Evolutionary conservation across 2,113 vertebrate species (phyloP), one percentile per base, ranked within the genome.

Genomic region (Melanotaenia duboulayi): DNA sequence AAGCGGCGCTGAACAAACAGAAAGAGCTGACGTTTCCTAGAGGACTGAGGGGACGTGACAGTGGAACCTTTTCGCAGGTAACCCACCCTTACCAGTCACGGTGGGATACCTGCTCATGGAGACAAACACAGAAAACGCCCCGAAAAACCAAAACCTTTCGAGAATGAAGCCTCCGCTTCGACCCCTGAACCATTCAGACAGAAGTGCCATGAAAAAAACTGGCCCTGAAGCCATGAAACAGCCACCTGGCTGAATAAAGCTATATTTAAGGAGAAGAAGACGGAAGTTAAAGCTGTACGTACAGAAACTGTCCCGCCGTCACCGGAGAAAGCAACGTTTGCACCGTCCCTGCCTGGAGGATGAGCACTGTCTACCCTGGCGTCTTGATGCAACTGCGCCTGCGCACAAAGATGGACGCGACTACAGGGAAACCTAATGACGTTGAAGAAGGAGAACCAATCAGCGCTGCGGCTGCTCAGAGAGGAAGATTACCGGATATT

Each of bases 361-460:
- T 35, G 44, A 32, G n/a, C 19, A 55, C 37, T 0, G 25, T 49
- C 59, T n/a, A 1, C 17, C 17, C 60, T 11, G 19, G 1, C 5
- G 40, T 1, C 3, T 55, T 0, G 5, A 2, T 2, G 9, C 7
- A 11, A 46, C 11, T 20, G 79, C 90, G 89, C 92, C 87, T 19
- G 92, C 90, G 83, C 80, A 40, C 1, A 4, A 0, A 50, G 1
- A 10, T 13, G 28, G 11, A 13, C 48, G 8, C 28, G n/a, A 71
- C 13, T 74, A 22, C n/a, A 65, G 87, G 90, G 75, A 76, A 70
- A 87, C 82, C 90, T 83, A 67, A 60, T 91, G 84, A 92, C 90
- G 92, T 83, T 0, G 55, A 1, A 8, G 28, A 0, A n/a, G 16
- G 37, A 2, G 72, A 72, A 65, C 89, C 84, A 87, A 89, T 88